A percentile compares a stretch with the other conserved stretches of the same genome.
Evolutionary conservation across 2,113 vertebrate genomes (phyloP).

Genomic region (Ochotona princeps): DNA sequence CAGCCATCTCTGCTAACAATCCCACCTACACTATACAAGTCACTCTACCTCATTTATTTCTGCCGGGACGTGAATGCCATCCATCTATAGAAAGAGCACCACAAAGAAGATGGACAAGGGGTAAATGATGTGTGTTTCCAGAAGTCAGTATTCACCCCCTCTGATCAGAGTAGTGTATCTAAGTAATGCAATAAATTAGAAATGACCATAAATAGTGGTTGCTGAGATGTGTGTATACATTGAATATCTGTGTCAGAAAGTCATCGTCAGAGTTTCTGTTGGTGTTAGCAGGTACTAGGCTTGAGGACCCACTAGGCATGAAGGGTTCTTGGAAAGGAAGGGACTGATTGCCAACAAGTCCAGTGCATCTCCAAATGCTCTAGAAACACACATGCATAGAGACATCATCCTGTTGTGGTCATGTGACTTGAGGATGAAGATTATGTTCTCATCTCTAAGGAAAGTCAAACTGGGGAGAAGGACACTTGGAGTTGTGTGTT

Average conservation of each 20-base stretch:
- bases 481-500: no score
- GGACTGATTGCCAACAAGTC: background rate
- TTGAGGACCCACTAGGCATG: background rate
- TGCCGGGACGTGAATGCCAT: background rate
- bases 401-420: background rate
- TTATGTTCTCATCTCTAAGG: fast-evolving
- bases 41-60: background rate
- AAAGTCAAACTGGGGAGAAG: background rate
- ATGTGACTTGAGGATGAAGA: background rate
- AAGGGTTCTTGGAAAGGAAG: background rate
- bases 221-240: background rate
- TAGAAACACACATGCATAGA: fast-evolving
- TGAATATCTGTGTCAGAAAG: background rate
- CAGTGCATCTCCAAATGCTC: background rate
- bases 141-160: background rate
- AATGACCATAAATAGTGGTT: background rate
- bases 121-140: background rate
- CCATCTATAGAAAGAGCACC: background rate
- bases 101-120: background rate
- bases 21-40: background rate
- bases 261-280: background rate
- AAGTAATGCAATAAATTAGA: background rate
- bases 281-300: background rate
- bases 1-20: no score
- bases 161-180: no score